phyloP scores from a whole-genome alignment of 1,140 invertebrate species.

The Leguminivora glycinivorella region DNA sequence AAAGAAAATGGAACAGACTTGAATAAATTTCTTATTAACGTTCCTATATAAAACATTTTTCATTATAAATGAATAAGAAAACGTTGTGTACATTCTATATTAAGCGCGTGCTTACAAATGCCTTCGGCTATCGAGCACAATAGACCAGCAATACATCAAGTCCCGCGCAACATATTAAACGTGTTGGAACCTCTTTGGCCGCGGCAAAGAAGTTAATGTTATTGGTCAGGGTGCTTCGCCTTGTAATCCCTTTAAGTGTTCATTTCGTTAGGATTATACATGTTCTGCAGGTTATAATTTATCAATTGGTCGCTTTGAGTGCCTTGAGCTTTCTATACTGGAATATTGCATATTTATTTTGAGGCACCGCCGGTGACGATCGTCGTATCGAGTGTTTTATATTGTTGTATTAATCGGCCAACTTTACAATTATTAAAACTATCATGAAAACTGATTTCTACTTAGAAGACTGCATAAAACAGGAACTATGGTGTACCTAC shows the following conservation, averaged over 20 bases:
- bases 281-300: slow-evolving; percentile 57
- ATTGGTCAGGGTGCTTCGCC: slow-evolving; percentile 29
- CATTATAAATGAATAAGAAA: slow-evolving; percentile 55
- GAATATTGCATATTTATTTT: not conserved
- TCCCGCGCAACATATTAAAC: slow-evolving; percentile 28
- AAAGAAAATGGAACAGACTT: slow-evolving; percentile 10
- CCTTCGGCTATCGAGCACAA: slow-evolving; percentile 44
- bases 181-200: slow-evolving; percentile 3
- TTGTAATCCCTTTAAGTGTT: slow-evolving; percentile 62
- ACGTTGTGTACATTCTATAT: slow-evolving; percentile 39
- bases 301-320: slow-evolving; percentile 57
- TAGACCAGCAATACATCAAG: slow-evolving; percentile 48
- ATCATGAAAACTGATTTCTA: no score
- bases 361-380: not conserved
- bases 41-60: slow-evolving; percentile 46
- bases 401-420: no score
- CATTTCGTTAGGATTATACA: slow-evolving; percentile 59
- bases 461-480: no score
- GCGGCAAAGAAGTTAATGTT: slow-evolving; percentile 20
- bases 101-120: slow-evolving; percentile 49
- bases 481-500: no score
- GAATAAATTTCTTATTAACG: slow-evolving; percentile 27
- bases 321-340: not conserved
- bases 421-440: no score
- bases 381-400: not conserved